Conservation (phyloP, 2,797 vertebrate species). For the Characodon lateralis region DNA sequence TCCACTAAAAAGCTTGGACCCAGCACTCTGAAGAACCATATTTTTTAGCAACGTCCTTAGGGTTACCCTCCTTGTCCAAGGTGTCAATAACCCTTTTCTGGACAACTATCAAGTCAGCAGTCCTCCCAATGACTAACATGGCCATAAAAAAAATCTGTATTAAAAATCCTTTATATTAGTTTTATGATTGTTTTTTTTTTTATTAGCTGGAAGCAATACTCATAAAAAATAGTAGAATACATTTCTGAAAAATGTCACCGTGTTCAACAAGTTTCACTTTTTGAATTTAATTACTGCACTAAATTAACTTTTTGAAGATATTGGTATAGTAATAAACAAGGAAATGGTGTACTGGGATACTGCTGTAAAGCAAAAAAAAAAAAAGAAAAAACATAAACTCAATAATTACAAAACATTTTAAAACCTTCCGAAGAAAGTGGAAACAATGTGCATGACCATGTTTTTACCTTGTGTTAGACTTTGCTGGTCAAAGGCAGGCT, state of each 20-base stretch:
- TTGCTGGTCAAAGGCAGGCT: conserved; percentile 90
- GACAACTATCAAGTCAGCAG: not conserved
- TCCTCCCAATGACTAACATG: not conserved
- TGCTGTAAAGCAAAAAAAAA: not conserved
- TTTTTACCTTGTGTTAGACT: conserved; percentile 89
- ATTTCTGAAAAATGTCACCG: not conserved
- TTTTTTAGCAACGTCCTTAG: not conserved
- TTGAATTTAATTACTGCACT: not conserved
- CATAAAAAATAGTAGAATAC: not conserved
- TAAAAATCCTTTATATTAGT: not conserved
- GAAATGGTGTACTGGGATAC: not conserved
- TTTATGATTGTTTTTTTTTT: not conserved
- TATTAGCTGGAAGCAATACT: not conserved
- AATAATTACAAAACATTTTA: not conserved
- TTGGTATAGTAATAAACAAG: not conserved
- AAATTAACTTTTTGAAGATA: not conserved
- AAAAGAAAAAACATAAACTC: not conserved
- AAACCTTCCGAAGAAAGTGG: not conserved
- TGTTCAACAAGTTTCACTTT: not conserved
- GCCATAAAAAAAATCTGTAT: not conserved
- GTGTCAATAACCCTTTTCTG: not conserved
- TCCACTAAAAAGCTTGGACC: not conserved
- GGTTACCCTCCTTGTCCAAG: not conserved
- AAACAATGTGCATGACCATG: not conserved
- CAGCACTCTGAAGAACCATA: too few relatives aligned